Evolutionary conservation across 1,140 invertebrate genomes (phyloP).

Genomic region (Ectropis grisescens): DNA sequence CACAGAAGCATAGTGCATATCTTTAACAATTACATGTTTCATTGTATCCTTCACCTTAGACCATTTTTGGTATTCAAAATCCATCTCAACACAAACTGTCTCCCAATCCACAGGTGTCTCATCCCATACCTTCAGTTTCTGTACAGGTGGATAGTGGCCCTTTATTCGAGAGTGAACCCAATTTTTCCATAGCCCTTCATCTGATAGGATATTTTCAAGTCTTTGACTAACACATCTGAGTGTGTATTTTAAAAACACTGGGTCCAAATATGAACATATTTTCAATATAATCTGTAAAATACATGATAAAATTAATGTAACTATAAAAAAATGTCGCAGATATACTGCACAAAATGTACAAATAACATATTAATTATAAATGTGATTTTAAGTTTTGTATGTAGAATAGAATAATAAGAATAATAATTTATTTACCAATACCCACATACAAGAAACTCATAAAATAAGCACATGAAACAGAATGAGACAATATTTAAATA

Average conservation of each 20-base stretch:
- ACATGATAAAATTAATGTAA: too few species aligned
- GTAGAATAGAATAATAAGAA: too few species aligned
- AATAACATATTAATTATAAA: not conserved
- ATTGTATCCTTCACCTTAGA: conserved; percentile 41
- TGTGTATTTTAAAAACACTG: conserved; percentile 47
- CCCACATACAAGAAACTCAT: too few species aligned
- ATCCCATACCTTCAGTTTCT: conserved; percentile 37
- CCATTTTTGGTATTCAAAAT: conserved; percentile 50
- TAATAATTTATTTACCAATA: too few species aligned
- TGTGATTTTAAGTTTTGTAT: not conserved
- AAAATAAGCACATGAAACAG: too few species aligned
- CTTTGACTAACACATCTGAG: conserved; percentile 53
- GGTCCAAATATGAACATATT: conserved; percentile 62
- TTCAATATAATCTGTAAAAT: conserved; percentile 61
- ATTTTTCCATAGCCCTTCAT: conserved; percentile 55
- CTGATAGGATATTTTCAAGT: conserved; percentile 57
- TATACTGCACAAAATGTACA: too few species aligned
- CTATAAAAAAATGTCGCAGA: not conserved
- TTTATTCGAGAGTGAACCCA: conserved; percentile 53
- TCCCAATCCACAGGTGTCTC: conserved; percentile 43
- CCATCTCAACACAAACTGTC: conserved; percentile 53
- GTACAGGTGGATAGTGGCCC: conserved; percentile 39
- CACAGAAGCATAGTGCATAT: conserved; percentile 61
- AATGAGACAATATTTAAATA: too few species aligned
- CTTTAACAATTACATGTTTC: conserved; percentile 50